Evolutionary conservation across 2,888 invertebrate species (phyloP).

Genomic region (Invenusta paracnida): DNA sequence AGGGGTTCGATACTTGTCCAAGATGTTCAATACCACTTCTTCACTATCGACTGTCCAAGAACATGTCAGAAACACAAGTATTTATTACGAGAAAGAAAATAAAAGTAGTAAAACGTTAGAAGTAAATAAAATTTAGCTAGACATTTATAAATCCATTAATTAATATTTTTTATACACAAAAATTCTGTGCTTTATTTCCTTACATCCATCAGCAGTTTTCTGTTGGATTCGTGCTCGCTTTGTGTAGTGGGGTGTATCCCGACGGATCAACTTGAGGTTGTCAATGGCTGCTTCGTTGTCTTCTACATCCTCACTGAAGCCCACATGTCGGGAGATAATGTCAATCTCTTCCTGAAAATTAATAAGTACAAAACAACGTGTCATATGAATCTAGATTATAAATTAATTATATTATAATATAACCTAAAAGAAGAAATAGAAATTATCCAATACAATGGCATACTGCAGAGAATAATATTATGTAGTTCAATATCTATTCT

Average conservation of each 20-base stretch:
- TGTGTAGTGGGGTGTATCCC: slow-evolving; percentile 97
- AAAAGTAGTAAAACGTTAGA: not conserved
- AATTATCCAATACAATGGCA: too few relatives aligned
- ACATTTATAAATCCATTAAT: too few relatives aligned
- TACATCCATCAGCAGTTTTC: slow-evolving; percentile 23
- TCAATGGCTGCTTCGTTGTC: slow-evolving; percentile 51
- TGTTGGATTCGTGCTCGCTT: slow-evolving; percentile 64
- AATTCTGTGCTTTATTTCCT: too few relatives aligned
- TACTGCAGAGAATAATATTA: too few relatives aligned
- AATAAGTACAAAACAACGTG: too few relatives aligned
- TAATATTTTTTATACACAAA: too few relatives aligned
- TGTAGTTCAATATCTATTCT: too few relatives aligned
- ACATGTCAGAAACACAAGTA: too few relatives aligned
- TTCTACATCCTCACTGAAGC: slow-evolving; percentile 51
- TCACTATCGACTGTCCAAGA: slow-evolving; percentile 36
- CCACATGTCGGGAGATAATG: slow-evolving; percentile 49
- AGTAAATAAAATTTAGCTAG: not conserved
- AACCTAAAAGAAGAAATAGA: too few relatives aligned
- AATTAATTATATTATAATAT: too few relatives aligned
- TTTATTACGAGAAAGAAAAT: too few relatives aligned
- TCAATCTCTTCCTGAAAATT: slow-evolving; percentile 41
- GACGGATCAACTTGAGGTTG: slow-evolving; percentile 68
- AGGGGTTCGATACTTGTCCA: slow-evolving; percentile 36
- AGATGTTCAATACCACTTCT: slow-evolving; percentile 28
- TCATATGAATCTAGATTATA: too few relatives aligned